Evolutionary conservation across 2,888 invertebrate species (phyloP), one percentile per base, ranked within the genome.

Genomic region (Nomada fabriciana): DNA sequence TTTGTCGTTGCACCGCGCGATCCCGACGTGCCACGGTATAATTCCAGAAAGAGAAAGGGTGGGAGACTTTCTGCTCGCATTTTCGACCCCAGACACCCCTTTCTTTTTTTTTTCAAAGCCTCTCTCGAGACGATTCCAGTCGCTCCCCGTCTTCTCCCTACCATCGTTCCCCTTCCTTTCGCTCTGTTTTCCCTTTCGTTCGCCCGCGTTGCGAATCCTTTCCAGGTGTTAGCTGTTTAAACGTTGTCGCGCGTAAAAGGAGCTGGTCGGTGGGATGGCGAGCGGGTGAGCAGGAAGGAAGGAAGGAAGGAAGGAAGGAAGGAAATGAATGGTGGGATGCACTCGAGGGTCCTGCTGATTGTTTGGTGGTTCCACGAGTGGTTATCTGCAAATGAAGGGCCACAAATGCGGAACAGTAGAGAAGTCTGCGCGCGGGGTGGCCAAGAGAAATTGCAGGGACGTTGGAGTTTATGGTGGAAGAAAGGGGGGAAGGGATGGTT

Each of bases 311-410:
- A 83, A 82, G 83, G 65, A 78, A 71, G 76, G 74, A 77, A 77
- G 82, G 78, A 82, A 82, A 84, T 59, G 82, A 80, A 86, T 79
- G 84, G 83, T 80, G 71, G 86, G 84, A 85, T 86, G 85, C 80
- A 85, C 81, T 87, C 76, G 85, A 83, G 88, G 87, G 85, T 77
- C 84, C 83, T 71, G 84, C 81, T 87, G 89, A 91, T 91, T 91
- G 89, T 90, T 91, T 84, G 87, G 85, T 84, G 88, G 89, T 88
- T 87, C 83, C 71, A 89, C 86, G 89, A 90, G 91, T 87, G 88
- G 88, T 90, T 90, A 90, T 91, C 91, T 90, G 90, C 88, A 88
- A 87, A 89, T 89, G 91, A 91, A 90, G 88, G 91, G 84, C 88
- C 84, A 85, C 89, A 87, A 90, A 91, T 89, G 88, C 89, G 86